phyloP scores from a whole-genome alignment of 2,797 vertebrate genomes.

The Liasis olivaceus region DNA sequence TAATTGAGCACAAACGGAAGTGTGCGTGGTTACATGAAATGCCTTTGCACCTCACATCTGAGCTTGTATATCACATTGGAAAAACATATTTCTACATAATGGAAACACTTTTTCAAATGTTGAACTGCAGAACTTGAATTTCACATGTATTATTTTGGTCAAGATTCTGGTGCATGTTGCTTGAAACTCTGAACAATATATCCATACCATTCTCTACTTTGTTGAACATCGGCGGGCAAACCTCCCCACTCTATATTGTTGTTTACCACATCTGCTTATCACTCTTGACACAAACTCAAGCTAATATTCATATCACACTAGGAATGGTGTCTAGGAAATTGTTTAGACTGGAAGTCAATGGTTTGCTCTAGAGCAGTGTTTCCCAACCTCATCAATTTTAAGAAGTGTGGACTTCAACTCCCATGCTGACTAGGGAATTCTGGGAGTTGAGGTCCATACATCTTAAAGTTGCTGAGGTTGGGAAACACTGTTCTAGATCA shows the following conservation, averaged over 20 bases:
- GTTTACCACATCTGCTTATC: not conserved
- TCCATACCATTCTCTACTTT: not conserved
- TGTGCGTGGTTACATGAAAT: not conserved
- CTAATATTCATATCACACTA: not conserved
- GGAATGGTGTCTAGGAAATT: not conserved
- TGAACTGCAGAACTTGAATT: not conserved
- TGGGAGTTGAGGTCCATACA: not conserved
- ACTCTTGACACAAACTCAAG: not conserved
- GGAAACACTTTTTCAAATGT: not conserved
- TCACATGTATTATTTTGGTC: not conserved
- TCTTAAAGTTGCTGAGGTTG: too few species aligned
- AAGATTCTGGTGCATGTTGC: not conserved
- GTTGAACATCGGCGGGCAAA: not conserved
- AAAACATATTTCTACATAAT: not conserved
- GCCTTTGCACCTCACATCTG: not conserved
- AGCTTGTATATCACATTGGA: not conserved
- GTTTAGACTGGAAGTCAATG: not conserved
- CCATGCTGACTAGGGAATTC: not conserved
- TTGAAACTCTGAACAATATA: not conserved
- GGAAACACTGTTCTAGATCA: not conserved
- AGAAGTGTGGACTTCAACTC: not conserved
- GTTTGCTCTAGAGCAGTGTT: not conserved
- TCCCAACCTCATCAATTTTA: not conserved
- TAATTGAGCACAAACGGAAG: not conserved
- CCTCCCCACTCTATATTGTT: not conserved